Conservation (phyloP, 2,888 invertebrate genomes). For the Sepioteuthis lessoniana region DNA sequence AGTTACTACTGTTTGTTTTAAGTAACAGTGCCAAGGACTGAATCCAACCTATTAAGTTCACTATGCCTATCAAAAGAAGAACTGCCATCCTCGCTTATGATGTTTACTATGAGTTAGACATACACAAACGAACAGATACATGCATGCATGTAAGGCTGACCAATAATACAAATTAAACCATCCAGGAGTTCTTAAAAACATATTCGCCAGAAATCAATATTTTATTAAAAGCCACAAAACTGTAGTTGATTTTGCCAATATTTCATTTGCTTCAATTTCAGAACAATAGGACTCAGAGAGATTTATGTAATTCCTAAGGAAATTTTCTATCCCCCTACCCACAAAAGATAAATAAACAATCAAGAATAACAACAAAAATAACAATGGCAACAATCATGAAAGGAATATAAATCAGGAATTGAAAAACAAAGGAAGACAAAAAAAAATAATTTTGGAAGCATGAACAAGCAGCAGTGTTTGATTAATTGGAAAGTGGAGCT, state of each 20-base stretch:
- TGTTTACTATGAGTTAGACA: background rate
- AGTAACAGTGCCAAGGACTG: background rate
- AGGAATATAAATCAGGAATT: background rate
- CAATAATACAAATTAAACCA: background rate
- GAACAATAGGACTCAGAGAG: background rate
- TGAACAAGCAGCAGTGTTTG: background rate
- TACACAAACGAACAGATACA: background rate
- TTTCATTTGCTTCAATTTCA: background rate
- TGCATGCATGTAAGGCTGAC: background rate
- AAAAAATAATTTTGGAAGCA: background rate
- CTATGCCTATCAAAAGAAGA: background rate
- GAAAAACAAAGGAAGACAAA: background rate
- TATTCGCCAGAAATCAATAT: background rate
- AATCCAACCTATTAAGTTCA: background rate
- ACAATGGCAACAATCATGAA: background rate
- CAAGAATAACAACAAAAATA: background rate
- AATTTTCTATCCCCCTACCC: too few species aligned
- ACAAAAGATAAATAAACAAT: background rate
- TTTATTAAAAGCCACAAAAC: background rate
- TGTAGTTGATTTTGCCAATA: background rate
- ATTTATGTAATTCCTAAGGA: background rate
- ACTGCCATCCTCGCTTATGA: too few species aligned
- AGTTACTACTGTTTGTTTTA: background rate
- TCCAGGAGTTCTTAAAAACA: background rate
- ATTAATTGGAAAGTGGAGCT: background rate